phyloP scores from a whole-genome alignment of 2,797 vertebrate genomes.

The Trachops cirrhosus region DNA sequence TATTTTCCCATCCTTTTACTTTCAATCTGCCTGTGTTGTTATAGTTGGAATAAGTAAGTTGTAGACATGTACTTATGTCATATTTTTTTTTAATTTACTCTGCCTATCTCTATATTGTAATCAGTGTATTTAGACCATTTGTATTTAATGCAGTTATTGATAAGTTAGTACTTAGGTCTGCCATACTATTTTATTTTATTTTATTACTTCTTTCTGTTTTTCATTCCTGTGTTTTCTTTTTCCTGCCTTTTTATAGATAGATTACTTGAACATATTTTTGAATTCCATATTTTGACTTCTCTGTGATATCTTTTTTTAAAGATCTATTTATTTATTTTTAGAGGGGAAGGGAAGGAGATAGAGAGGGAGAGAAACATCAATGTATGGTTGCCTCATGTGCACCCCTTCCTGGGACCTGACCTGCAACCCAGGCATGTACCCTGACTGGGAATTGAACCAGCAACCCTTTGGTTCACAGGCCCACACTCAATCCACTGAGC shows the following conservation, averaged over 20 bases:
- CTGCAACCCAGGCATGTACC: too few species aligned
- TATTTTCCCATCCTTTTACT: neutral
- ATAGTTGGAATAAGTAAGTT: neutral
- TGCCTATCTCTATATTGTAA: neutral
- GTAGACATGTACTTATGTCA: neutral
- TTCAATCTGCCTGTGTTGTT: neutral
- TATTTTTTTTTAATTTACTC: neutral
- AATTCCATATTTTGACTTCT: neutral
- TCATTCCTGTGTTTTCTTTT: neutral
- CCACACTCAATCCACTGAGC: too few species aligned
- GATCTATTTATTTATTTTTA: too few species aligned
- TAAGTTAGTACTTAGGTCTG: neutral
- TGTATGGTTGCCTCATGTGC: too few species aligned
- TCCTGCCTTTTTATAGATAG: neutral
- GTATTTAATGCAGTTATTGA: neutral
- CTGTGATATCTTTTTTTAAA: neutral
- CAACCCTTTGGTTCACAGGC: too few species aligned
- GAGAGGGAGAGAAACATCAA: too few species aligned
- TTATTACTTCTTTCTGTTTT: neutral
- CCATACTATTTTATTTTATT: neutral
- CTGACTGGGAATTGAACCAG: too few species aligned
- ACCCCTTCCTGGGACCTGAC: too few species aligned
- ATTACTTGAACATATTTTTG: neutral
- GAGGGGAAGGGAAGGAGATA: too few species aligned
- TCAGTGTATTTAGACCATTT: neutral